Percentiles rank a stretch among this genome's conserved stretches.
These are phyloP conservation scores for Oryzias sinensis DNA, from an alignment of 2,797 vertebrate genomes.

Conservation along the genomic window DNA sequence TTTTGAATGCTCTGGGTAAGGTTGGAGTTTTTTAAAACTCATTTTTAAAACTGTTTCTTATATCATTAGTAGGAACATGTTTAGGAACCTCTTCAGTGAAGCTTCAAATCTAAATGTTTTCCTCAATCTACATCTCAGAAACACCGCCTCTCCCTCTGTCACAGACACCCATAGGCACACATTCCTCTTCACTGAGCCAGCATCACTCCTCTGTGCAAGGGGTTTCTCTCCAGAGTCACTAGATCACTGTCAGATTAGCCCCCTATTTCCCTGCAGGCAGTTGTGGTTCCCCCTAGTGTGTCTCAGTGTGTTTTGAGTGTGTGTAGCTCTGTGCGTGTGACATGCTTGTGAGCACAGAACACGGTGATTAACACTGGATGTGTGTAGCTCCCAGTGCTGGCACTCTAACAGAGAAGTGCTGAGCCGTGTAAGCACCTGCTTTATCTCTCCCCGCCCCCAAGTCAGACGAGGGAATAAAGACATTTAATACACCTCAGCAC, in stretches of 20 bases:
- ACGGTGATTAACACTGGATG: constrained; percentile 70
- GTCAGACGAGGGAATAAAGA: constrained; percentile 65
- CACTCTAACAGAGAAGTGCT: constrained; percentile 60
- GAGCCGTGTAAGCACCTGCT: constrained; percentile 76
- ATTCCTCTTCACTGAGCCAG: constrained; percentile 31
- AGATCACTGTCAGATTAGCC: constrained; percentile 79
- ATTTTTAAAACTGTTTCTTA: too few relatives aligned
- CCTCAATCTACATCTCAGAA: neutral
- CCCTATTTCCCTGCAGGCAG: constrained; percentile 64
- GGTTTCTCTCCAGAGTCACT: constrained; percentile 69
- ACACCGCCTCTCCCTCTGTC: constrained; percentile 3
- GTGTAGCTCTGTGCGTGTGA: constrained; percentile 22
- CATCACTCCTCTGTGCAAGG: constrained; percentile 49
- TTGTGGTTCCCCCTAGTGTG: constrained; percentile 59
- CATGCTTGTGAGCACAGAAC: constrained; percentile 38
- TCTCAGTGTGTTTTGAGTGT: constrained; percentile 33
- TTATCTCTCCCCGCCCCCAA: constrained; percentile 56
- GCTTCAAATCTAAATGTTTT: constrained; percentile 7
- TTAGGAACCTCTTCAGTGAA: neutral
- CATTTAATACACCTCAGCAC: constrained; percentile 50
- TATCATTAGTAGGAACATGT: neutral
- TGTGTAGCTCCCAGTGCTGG: constrained; percentile 63
- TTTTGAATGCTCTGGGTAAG: too few relatives aligned
- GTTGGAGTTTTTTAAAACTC: too few relatives aligned
- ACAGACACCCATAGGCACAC: constrained; percentile 22